Conservation (phyloP, 2,797 vertebrate genomes). For the Cynopterus sphinx region DNA sequence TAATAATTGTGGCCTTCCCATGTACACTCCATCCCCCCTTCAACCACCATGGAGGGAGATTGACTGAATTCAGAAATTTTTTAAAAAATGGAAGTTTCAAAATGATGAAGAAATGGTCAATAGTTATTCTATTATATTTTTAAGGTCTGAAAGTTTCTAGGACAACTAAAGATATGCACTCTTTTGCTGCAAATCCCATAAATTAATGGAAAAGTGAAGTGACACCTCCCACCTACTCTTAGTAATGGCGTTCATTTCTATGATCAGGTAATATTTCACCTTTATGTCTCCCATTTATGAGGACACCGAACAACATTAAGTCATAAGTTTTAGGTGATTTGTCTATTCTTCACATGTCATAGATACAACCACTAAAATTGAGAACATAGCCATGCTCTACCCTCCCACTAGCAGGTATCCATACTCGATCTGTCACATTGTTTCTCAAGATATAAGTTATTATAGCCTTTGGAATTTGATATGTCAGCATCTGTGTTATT, state of each 20-base stretch:
- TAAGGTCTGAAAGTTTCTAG: background rate
- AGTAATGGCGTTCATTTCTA: background rate
- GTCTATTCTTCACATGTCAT: background rate
- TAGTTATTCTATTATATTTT: background rate
- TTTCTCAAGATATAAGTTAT: background rate
- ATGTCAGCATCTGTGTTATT: background rate
- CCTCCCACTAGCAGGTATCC: background rate
- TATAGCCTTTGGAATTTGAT: background rate
- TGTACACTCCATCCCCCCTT: background rate
- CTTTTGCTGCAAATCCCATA: background rate
- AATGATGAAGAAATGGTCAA: background rate
- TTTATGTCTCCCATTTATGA: background rate
- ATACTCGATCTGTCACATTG: background rate
- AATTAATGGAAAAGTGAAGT: background rate
- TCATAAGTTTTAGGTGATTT: background rate
- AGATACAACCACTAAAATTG: fast-evolving
- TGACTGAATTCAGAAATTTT: background rate
- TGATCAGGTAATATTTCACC: background rate
- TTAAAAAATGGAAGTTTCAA: background rate
- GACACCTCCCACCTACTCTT: background rate
- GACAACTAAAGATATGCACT: background rate
- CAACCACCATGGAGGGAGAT: background rate
- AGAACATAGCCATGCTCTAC: background rate
- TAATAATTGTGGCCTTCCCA: background rate
- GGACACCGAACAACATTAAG: background rate